phyloP scores from a whole-genome alignment of 2,797 vertebrate species.

The Lagocephalus sceleratus region DNA sequence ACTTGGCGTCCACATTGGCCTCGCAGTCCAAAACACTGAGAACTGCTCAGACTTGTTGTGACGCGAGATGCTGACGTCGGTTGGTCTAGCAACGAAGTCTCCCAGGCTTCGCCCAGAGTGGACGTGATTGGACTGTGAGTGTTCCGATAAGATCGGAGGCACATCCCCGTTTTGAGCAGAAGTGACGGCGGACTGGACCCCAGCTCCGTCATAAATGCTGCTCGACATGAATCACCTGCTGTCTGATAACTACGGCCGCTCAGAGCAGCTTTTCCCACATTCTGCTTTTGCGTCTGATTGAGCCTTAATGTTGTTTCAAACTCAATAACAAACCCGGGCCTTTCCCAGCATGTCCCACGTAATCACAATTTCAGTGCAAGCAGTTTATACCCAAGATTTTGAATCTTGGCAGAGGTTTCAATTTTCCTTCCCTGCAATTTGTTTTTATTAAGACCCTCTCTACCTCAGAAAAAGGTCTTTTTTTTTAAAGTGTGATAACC shows the following conservation, averaged over 20 bases:
- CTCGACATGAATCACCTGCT: slow-evolving; percentile 14
- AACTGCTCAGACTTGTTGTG: slow-evolving; percentile 34
- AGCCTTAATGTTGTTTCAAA: slow-evolving; percentile 11
- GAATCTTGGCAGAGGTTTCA: slow-evolving; percentile 41
- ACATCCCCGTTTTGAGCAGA: not conserved
- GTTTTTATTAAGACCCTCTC: slow-evolving; percentile 56
- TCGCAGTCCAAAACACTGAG: slow-evolving; percentile 28
- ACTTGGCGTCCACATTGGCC: slow-evolving; percentile 42
- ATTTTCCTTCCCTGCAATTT: slow-evolving; percentile 60
- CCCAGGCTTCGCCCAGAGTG: slow-evolving; percentile 3
- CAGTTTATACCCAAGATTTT: slow-evolving; percentile 34
- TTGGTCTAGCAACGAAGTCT: slow-evolving; percentile 12
- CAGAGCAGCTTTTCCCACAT: slow-evolving; percentile 1
- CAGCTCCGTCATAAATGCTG: not conserved
- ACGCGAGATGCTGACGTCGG: slow-evolving; percentile 47
- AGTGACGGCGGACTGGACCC: slow-evolving; percentile 2
- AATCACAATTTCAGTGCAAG: slow-evolving; percentile 39
- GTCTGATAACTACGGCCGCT: not conserved
- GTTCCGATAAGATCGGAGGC: slow-evolving; percentile 9
- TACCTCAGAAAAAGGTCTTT: slow-evolving; percentile 36
- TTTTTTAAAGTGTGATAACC: slow-evolving; percentile 44
- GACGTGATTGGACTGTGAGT: not conserved
- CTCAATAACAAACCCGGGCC: not conserved
- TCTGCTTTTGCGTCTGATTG: not conserved
- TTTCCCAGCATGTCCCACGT: slow-evolving; percentile 6